Base-by-base conservation (phyloP, 2,888 invertebrate species). In the Drosophila parthenogenetica region DNA sequence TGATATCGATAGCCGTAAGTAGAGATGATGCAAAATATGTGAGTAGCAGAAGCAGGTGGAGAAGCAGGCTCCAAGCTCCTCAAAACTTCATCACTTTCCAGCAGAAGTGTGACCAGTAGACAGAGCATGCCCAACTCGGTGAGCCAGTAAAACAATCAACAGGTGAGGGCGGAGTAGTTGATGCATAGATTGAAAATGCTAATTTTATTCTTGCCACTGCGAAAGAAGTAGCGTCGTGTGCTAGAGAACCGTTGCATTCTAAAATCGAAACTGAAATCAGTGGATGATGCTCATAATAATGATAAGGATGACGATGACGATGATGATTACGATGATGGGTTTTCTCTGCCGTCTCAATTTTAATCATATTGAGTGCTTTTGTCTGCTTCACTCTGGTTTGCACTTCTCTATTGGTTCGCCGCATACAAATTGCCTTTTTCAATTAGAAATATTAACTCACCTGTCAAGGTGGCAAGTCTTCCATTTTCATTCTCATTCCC, bases 21-120 rank as follows among this genome's bases (percentile, higher is more conserved):
- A 96, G 98, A 96, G 37, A 99, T 94, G 97, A 98, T 98, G 91
- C 99, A 99, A 2, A 99, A 93, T 76, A 99, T 95, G 61, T 96
- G 94, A 37, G 98, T 3, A 0, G 25, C 8, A 10, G 57, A 96
- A 81, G 25, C 53, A 0, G 49, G 22, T 3, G 51, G 5, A 5
- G 65, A 40, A 5, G 25, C 40, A 11, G 40, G 40, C 40, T 43
- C 22, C 5, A 5, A 40, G 1, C n/a, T 16, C 10, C 14, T n/a
- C 1, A 5, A 22, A 7, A 22, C 11, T 5, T 22, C 57, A 16
- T 69, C 16, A 5, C 40, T 22, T 5, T 58, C 58, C 17, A 68
- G 35, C 5, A 59, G 37, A 22, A 62, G 11, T 7, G 22, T 39
- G 14, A 37, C 7, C 57, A 85, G 14, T 7, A 71, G 14, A n/a